Percentiles rank a stretch among this genome's conserved stretches.
These are phyloP conservation scores for Molossus alvarezi DNA, from an alignment of 2,797 vertebrate species.

Conservation along the genomic window DNA sequence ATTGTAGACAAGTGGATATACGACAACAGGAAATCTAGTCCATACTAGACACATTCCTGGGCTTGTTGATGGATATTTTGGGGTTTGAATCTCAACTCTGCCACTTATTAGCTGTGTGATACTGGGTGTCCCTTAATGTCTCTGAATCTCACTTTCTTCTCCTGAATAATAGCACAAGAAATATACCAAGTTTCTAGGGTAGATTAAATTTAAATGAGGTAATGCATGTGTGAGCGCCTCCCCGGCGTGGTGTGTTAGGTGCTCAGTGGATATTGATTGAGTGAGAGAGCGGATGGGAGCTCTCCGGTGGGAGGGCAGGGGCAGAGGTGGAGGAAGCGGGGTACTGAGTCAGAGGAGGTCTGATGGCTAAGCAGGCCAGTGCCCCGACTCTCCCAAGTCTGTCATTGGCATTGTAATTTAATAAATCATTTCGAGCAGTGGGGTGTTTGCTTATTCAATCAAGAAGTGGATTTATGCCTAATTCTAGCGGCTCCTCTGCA, in stretches of 20 bases:
- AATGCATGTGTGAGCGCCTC: background rate
- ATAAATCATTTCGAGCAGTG: slow-evolving; percentile 81
- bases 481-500: slow-evolving; percentile 71
- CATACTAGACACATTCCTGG: background rate
- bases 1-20: background rate
- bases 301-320: background rate
- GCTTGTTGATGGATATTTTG: background rate
- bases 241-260: background rate
- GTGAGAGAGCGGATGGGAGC: background rate
- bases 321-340: background rate
- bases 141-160: background rate
- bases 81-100: background rate
- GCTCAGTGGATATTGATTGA: background rate
- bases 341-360: background rate
- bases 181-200: background rate
- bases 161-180: background rate
- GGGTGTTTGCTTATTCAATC: slow-evolving; percentile 84
- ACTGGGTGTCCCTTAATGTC: background rate
- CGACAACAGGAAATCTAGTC: background rate
- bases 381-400: slow-evolving; percentile 48
- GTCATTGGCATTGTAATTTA: slow-evolving; percentile 79
- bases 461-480: slow-evolving; percentile 83
- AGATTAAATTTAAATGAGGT: background rate
- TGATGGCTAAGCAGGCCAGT: slow-evolving; percentile 39
- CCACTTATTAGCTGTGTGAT: background rate